These are phyloP conservation scores for Sminthurides aquaticus DNA, from an alignment of 2,888 invertebrate species.

Conservation along the genomic window DNA sequence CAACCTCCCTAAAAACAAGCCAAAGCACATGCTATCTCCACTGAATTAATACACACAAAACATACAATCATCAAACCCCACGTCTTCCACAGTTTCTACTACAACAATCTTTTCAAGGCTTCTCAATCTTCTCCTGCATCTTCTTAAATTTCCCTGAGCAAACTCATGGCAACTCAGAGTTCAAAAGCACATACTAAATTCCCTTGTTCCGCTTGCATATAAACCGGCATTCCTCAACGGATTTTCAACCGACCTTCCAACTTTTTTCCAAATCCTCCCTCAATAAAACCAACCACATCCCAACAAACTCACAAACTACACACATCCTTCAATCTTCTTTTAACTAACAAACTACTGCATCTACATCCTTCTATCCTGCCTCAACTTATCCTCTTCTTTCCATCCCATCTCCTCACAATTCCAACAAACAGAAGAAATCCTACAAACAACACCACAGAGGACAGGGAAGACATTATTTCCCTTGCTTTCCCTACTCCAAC, in stretches of 20 bases:
- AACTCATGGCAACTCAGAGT: neutral
- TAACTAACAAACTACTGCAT: neutral
- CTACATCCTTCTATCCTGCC: neutral
- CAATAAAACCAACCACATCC: neutral
- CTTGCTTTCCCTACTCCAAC: too few species aligned
- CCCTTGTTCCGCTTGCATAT: neutral
- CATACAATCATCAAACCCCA: too few species aligned
- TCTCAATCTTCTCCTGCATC: too few species aligned
- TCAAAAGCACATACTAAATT: too few species aligned
- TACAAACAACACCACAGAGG: neutral
- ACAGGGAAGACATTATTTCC: too few species aligned
- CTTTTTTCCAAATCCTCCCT: constrained; percentile 21
- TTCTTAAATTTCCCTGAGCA: too few species aligned
- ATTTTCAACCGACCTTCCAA: constrained; percentile 42
- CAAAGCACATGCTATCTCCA: too few species aligned
- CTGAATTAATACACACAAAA: too few species aligned
- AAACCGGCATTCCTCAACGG: constrained; percentile 42
- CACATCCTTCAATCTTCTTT: neutral
- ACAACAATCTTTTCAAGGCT: too few species aligned
- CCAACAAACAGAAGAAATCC: neutral
- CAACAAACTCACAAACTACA: neutral
- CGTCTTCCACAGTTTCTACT: neutral
- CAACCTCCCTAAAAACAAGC: too few species aligned
- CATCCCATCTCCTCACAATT: neutral
- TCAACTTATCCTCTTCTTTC: neutral